phyloP scores from a whole-genome alignment of 2,113 vertebrate genomes.

The Cariama cristata region DNA sequence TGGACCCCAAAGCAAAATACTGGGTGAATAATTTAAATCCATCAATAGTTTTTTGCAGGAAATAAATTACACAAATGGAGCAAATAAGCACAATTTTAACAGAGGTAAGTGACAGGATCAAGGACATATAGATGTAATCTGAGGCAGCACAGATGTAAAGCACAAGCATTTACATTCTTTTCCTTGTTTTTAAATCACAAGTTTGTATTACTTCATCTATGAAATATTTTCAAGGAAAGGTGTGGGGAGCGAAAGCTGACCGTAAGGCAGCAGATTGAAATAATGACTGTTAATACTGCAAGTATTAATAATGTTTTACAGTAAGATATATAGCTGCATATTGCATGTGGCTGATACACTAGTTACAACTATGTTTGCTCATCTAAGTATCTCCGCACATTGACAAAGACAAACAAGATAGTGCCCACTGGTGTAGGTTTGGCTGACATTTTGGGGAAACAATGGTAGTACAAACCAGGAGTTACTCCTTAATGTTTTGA shows the following conservation, averaged over 20 bases:
- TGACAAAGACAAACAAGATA: constrained; percentile 36
- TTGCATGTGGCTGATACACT: not conserved
- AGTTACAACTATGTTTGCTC: not conserved
- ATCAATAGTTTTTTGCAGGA: not conserved
- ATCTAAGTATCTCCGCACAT: not conserved
- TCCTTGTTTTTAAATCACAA: not conserved
- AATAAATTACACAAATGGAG: not conserved
- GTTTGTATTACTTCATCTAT: not conserved
- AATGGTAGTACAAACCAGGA: constrained; percentile 43
- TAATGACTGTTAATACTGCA: not conserved
- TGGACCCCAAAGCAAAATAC: not conserved
- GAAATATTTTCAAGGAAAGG: not conserved
- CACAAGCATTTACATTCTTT: not conserved
- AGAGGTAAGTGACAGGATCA: not conserved
- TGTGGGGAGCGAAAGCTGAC: not conserved
- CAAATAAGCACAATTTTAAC: not conserved
- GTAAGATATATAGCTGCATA: not conserved
- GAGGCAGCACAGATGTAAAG: not conserved
- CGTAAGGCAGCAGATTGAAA: not conserved
- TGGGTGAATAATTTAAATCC: not conserved
- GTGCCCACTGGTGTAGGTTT: not conserved
- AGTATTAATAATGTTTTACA: not conserved
- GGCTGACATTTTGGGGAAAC: constrained; percentile 48
- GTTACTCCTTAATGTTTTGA: constrained; percentile 56
- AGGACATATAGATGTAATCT: not conserved